Evolutionary conservation across 2,113 vertebrate species (phyloP), one percentile per base, ranked within the genome.

Genomic region (Ceratotherium simum): DNA sequence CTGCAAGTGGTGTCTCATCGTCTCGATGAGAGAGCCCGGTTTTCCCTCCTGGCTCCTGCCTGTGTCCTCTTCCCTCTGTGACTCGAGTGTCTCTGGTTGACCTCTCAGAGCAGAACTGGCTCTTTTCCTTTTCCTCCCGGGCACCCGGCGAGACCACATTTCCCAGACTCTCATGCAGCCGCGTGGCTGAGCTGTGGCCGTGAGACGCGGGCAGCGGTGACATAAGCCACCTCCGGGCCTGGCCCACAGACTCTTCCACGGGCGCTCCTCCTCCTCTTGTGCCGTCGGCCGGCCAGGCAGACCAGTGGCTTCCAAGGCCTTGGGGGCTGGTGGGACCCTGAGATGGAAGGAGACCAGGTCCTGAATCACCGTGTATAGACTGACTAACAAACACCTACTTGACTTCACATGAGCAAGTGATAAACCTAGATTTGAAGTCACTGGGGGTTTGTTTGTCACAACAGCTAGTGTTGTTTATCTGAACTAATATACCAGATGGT

Each of bases 171-270:
- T 31, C 51, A 10, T 14, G 64, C 23, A 20, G 46, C 23, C 51
- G 29, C 6, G 0, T 20, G 48, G 25, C 27, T 8, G 5, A 17
- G n/a, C 11, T 3, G n/a, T 42, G n/a, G 58, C 20, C 6, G 7
- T 29, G 13, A 18, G 33, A 20, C 0, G 8, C 48, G 10, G 79
- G 65, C 67, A 85, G 70, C 67, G 36, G 79, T 80, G 46, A 29
- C 0, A 11, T 8, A 1, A 64, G 33, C 73, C 73, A 25, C 17
- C n/a, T 51, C 8, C 0, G 0, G 88, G 5, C n/a, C 11, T 6
- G 33, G 18, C 75, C 48, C 46, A 5, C 6, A 31, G 31, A 9
- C 42, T 17, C 42, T 16, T 23, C 75, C 29, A 39, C 48, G 48
- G 13, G 21, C 21, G 17, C 14, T 83, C 29, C 48, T 54, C n/a